Evolutionary conservation across 1,140 invertebrate genomes (phyloP), one percentile per base, ranked within the genome.

Genomic region (Schlechtendalia chinensis): DNA sequence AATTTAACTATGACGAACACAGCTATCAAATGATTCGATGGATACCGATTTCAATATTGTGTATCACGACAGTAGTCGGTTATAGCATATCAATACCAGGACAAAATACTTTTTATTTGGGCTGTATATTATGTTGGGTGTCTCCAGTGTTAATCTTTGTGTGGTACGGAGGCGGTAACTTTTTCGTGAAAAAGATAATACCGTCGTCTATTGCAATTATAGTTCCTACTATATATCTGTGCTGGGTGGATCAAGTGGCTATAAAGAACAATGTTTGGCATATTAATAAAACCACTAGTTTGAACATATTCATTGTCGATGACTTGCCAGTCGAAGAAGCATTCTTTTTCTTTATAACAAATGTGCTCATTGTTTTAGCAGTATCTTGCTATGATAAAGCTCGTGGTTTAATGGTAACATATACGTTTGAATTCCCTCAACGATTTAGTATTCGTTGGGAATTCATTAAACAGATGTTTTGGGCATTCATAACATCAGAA

Each of bases 1-100:
- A 32, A 19, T 74, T 74, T 6, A 74, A 74, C 11, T 74, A 56
- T 24, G 12, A 74, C 19, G 56, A 74, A 56, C 10, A 1, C 10
- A 74, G 71, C 22, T 74, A 56, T n/a, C 53, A 32, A 56, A n/a
- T 74, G 27, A 74, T 74, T 74, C 53, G 71, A n/a, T 74, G 71
- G 71, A 53, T 74, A 74, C 71, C 71, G 5, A 74, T 74, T 0
- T 1, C 12, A 27, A 2, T 56, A n/a, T 56, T 74, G n/a, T 5
- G 4, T 17, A 16, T 56, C 0, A 14, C 17, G 4, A 56, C 71
- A 12, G 17, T n/a, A 3, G 14, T 74, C 8, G 71, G 71, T 17
- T 74, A 39, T 14, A 54, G 0, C n/a, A 39, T 74, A 1, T 0
- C 11, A 1, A 32, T 58, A 0, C 71, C 71, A 5, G 53, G 27